Evolutionary conservation across 2,888 invertebrate species (phyloP).

Genomic region (Selenia dentaria): DNA sequence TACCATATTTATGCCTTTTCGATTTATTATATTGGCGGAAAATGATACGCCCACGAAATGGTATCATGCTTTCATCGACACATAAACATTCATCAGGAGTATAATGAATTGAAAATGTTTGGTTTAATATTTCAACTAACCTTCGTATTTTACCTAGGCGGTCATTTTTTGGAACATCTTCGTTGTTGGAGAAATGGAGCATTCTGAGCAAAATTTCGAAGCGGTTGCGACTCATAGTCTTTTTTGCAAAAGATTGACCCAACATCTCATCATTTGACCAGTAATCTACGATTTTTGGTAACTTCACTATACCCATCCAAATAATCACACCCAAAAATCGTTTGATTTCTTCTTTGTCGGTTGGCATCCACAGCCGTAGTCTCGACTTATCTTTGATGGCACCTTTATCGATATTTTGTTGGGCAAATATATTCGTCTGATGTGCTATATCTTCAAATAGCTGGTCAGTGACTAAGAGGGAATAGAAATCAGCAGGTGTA

Average conservation of each 20-base stretch:
- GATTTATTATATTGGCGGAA: slow-evolving; percentile 5
- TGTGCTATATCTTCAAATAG: slow-evolving; percentile 30
- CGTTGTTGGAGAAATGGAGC: slow-evolving; percentile 12
- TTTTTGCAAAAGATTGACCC: slow-evolving; percentile 7
- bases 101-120: slow-evolving; percentile 4
- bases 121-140: neutral
- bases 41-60: slow-evolving; percentile 9
- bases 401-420: slow-evolving; percentile 8
- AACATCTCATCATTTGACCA: slow-evolving; percentile 11
- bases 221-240: slow-evolving; percentile 7
- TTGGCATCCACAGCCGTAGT: slow-evolving; percentile 1
- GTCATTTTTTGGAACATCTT: slow-evolving; percentile 5
- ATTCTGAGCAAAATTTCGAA: slow-evolving; percentile 9
- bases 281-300: slow-evolving; percentile 9
- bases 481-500: slow-evolving; percentile 32
- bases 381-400: slow-evolving; percentile 3
- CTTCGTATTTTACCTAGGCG: slow-evolving; percentile 7
- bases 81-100: slow-evolving; percentile 3
- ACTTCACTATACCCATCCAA: slow-evolving; percentile 7
- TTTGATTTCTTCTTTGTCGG: slow-evolving; percentile 13
- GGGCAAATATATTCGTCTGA: slow-evolving; percentile 10
- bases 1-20: slow-evolving; percentile 2
- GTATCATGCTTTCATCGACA: slow-evolving; percentile 8
- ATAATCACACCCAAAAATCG: slow-evolving; percentile 8
- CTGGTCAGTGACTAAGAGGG: slow-evolving; percentile 32